phyloP scores from a whole-genome alignment of 2,888 invertebrate species.

The Neoscelio sp. region DNA sequence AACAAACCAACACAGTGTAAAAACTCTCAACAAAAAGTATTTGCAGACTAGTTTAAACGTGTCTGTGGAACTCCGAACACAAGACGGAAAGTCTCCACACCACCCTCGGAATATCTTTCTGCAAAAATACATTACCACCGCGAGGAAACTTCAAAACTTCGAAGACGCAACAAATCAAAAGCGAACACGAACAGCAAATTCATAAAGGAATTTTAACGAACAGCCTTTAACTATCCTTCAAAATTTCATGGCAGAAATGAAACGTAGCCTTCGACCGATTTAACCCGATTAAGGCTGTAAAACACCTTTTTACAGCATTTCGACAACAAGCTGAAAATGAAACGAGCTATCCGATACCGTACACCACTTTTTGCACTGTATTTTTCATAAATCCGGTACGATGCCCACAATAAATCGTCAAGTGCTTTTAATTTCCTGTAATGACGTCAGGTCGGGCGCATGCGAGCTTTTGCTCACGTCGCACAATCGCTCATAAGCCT shows the following conservation, averaged over 20 bases:
- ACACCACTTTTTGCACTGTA: conserved; percentile 33
- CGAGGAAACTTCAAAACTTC: no score
- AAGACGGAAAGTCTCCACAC: no score
- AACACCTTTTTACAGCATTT: conserved; percentile 54
- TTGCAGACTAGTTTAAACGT: no score
- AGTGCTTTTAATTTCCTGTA: conserved; percentile 39
- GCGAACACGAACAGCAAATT: background rate
- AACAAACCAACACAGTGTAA: no score
- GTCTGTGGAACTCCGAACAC: no score
- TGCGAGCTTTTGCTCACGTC: background rate
- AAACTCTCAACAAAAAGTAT: no score
- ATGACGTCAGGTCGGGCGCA: conserved; percentile 55
- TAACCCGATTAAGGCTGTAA: conserved; percentile 53
- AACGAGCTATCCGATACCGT: conserved; percentile 49
- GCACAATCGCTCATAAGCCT: conserved; percentile 16
- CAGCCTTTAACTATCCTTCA: background rate
- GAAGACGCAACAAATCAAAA: no score
- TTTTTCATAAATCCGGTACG: conserved; percentile 35
- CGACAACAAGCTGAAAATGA: conserved; percentile 48
- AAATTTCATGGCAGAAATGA: conserved; percentile 36
- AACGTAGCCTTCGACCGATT: conserved; percentile 45
- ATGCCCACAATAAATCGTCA: conserved; percentile 43
- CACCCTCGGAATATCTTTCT: no score
- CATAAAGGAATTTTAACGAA: conserved; percentile 56
- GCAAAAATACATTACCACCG: no score